Conservation (phyloP, 2,888 invertebrate species). For the Amblyjoppa proteus region DNA sequence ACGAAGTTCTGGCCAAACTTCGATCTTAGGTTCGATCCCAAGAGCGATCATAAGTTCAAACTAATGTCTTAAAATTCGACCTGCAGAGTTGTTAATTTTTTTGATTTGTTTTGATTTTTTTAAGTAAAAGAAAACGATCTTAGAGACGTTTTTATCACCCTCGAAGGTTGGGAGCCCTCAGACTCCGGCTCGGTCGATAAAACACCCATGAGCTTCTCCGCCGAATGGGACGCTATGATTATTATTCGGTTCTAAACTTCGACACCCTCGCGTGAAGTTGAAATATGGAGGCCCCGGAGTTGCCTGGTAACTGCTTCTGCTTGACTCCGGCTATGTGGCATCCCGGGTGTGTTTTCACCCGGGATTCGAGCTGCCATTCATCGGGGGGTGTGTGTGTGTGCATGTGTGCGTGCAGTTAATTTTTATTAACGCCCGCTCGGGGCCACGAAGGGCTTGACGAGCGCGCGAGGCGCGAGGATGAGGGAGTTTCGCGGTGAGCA, state of each 20-base stretch:
- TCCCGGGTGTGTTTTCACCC: background rate
- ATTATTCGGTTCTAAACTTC: slow-evolving; percentile 60
- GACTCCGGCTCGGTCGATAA: background rate
- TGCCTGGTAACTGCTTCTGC: slow-evolving; percentile 1
- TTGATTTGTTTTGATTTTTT: no score
- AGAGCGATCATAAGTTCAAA: no score
- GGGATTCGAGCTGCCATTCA: background rate
- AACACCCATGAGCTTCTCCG: slow-evolving; percentile 20
- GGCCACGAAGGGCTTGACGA: slow-evolving; percentile 12
- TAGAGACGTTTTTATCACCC: slow-evolving; percentile 21
- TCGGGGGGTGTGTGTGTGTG: background rate
- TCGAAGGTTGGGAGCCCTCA: background rate
- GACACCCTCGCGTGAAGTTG: slow-evolving; percentile 59
- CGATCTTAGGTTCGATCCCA: no score
- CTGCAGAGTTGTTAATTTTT: no score
- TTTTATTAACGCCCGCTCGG: slow-evolving; percentile 46
- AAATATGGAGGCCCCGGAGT: slow-evolving; percentile 49
- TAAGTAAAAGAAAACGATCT: no score
- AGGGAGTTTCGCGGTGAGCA: slow-evolving; percentile 23
- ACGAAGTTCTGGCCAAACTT: no score
- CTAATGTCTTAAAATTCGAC: no score
- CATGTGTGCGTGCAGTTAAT: slow-evolving; percentile 41
- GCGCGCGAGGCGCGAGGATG: slow-evolving; percentile 14
- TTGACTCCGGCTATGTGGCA: background rate
- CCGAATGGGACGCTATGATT: slow-evolving; percentile 10